Evolutionary conservation across 2,888 invertebrate genomes (phyloP), one percentile per base, ranked within the genome.

Genomic region (Tinea trinotella): DNA sequence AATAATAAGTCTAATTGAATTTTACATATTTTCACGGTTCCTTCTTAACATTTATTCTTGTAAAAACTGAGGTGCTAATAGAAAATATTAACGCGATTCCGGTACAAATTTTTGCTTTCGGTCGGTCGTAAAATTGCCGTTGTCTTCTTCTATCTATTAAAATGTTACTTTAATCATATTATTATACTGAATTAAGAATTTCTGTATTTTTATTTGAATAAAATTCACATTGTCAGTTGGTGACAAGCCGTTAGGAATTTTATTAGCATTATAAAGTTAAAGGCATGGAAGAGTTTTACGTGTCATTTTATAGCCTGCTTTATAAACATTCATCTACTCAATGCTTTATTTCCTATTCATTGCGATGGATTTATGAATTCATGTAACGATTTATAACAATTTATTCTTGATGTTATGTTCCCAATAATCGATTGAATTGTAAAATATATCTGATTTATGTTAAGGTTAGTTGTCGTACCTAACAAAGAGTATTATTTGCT

Each of bases 161-260:
- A 22, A 22, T 22, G 7, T 22, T 22, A 7, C 7, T 22, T 7
- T 22, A 22, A 22, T 22, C 36, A 36, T 6, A 36, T 12, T 13
- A 4, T n/a, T n/a, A 36, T 36, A 4, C 12, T 9, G 5, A 44
- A 44, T 12, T 44, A 17, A 44, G 15, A 17, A 46, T 46, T 46
- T 46, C 17, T 17, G 19, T 10, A n/a, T 30, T 24, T 24, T 36
- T 46, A 46, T 46, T 46, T 46, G 10, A 46, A 46, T 46, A 46
- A 46, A 46, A 46, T 46, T 18, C 46, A 1, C 15, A 46, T 46
- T 46, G 46, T 46, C 15, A 6, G 3, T n/a, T 46, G 17, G 44
- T 44, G 46, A 46, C 46, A 46, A 19, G 46, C 46, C 19, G 46
- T 46, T 46, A 46, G 18, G 19, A 46, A 46, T 46, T 17, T 46